Percentiles rank a stretch among this genome's conserved stretches.
Conservation (phyloP, 2,888 invertebrate genomes). For the Noctua fimbriata region DNA sequence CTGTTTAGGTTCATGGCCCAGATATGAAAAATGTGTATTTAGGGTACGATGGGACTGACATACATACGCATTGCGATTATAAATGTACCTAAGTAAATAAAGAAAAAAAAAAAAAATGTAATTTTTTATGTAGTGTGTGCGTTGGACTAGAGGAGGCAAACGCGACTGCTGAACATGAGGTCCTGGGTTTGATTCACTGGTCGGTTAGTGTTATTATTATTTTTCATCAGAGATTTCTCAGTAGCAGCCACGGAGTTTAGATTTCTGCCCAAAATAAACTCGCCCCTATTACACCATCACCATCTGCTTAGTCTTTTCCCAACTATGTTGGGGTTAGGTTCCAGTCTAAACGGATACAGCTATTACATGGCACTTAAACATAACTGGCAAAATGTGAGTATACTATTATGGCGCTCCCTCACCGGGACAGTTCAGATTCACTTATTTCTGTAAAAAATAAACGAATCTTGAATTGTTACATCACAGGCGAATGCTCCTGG, state of each 20-base stretch:
- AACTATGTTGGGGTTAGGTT: no score
- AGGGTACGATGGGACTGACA: no score
- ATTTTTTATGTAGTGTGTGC: not conserved
- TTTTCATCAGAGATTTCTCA: not conserved
- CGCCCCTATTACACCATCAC: no score
- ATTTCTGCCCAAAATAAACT: not conserved
- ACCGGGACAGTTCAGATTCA: not conserved
- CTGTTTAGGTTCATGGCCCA: no score
- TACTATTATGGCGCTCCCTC: not conserved
- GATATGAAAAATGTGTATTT: no score
- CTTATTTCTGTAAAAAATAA: not conserved
- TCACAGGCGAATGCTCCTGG: not conserved
- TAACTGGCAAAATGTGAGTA: not conserved
- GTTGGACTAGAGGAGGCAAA: not conserved
- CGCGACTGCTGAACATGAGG: not conserved
- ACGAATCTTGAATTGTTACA: not conserved
- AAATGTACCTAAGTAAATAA: no score
- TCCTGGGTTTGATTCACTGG: not conserved
- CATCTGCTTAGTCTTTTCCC: no score
- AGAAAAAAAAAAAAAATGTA: no score
- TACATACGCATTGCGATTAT: no score
- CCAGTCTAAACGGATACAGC: no score
- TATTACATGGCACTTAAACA: no score
- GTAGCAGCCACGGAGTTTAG: not conserved
- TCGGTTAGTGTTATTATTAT: not conserved